phyloP scores from a whole-genome alignment of 92 coral and sea anemone genomes.

The Phymanthus crucifer region DNA sequence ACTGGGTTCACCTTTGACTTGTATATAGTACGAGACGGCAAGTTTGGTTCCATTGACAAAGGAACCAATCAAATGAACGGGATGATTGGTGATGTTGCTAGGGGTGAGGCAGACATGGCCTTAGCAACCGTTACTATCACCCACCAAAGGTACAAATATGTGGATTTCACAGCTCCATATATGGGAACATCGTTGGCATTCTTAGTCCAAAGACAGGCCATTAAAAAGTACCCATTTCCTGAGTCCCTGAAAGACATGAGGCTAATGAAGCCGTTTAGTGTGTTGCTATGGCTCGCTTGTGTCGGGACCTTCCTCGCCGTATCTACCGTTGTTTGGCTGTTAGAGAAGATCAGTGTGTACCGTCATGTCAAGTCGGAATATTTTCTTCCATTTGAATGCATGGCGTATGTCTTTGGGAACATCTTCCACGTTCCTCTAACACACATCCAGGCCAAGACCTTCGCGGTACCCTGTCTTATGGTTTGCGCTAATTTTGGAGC shows the following conservation, averaged over 20 bases:
- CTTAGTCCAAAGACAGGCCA: slow-evolving; percentile 48
- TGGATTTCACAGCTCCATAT: slow-evolving; percentile 80
- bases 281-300: slow-evolving; percentile 68
- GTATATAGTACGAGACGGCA: slow-evolving; percentile 81
- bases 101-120: slow-evolving; percentile 89
- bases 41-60: slow-evolving; percentile 77
- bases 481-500: slow-evolving; percentile 79
- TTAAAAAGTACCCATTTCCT: slow-evolving; percentile 51
- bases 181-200: slow-evolving; percentile 75
- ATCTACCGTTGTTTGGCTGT: slow-evolving; percentile 60
- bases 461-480: slow-evolving; percentile 80
- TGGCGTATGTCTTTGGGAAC: slow-evolving; percentile 86
- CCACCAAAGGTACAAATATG: slow-evolving; percentile 67
- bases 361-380: slow-evolving; percentile 41
- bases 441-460: slow-evolving; percentile 70
- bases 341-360: slow-evolving; percentile 53
- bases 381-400: slow-evolving; percentile 74
- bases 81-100: slow-evolving; percentile 86
- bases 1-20: slow-evolving; percentile 70
- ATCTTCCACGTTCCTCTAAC: slow-evolving; percentile 88
- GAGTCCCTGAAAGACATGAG: slow-evolving; percentile 70
- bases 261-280: slow-evolving; percentile 79
- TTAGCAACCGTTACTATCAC: slow-evolving; percentile 79
- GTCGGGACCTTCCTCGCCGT: slow-evolving; percentile 58
- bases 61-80: slow-evolving; percentile 73